phyloP scores from a whole-genome alignment of 2,888 invertebrate species.

The Melanargia galathea region DNA sequence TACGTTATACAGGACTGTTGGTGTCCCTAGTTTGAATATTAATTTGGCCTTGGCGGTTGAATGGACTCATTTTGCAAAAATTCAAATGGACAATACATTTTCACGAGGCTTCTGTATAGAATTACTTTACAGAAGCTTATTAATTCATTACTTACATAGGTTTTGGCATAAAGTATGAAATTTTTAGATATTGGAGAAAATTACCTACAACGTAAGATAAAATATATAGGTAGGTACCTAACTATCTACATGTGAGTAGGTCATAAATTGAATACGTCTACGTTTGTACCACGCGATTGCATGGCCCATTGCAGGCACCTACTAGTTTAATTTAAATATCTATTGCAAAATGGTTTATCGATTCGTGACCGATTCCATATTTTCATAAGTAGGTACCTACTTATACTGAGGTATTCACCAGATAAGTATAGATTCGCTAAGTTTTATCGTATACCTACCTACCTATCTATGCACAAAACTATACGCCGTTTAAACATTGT shows the following conservation, averaged over 20 bases:
- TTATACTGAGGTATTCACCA: no score
- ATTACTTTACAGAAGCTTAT: not conserved
- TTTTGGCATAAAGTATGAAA: not conserved
- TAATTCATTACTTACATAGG: no score
- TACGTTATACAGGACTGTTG: not conserved
- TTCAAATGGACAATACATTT: not conserved
- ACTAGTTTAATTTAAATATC: not conserved
- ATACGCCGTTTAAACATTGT: no score
- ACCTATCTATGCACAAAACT: no score
- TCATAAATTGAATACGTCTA: not conserved
- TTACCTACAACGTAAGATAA: not conserved
- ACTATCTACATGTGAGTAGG: not conserved
- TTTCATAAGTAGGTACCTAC: no score
- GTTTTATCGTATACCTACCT: no score
- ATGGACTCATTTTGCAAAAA: conserved; percentile 9
- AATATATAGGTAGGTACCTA: not conserved
- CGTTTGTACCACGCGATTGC: not conserved
- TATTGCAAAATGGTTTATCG: conserved; percentile 2
- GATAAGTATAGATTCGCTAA: no score
- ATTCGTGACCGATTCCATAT: not conserved
- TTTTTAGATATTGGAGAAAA: not conserved
- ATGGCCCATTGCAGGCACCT: not conserved
- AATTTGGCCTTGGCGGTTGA: conserved; percentile 4
- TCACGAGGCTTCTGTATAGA: not conserved
- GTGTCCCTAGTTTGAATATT: conserved; percentile 9